phyloP scores from a whole-genome alignment of 2,888 invertebrate genomes.

The Prosapia bicincta region DNA sequence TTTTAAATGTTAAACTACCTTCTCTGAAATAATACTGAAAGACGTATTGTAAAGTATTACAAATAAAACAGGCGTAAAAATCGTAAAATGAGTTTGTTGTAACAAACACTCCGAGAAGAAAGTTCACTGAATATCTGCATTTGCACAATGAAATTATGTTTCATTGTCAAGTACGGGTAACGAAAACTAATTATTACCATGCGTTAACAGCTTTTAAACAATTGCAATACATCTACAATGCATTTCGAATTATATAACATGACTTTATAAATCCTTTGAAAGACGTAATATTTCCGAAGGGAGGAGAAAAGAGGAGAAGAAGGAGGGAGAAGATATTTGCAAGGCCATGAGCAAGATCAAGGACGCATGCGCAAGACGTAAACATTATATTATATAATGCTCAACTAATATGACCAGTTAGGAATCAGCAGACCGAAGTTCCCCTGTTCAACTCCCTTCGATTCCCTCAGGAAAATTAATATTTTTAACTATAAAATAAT shows the following conservation, averaged over 20 bases:
- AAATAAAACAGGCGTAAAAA: no score
- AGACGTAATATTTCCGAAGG: neutral
- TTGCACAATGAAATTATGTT: neutral
- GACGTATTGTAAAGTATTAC: no score
- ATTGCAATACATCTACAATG: neutral
- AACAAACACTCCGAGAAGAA: no score
- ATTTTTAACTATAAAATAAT: no score
- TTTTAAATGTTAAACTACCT: no score
- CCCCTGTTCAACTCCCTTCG: no score
- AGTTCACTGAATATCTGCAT: no score
- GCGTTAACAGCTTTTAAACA: neutral
- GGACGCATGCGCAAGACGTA: neutral
- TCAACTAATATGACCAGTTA: neutral
- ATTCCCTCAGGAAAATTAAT: no score
- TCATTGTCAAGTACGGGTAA: no score
- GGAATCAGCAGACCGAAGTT: neutral
- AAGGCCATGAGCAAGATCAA: neutral
- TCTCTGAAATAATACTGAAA: no score
- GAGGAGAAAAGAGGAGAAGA: neutral
- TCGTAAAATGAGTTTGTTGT: no score
- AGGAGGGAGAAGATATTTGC: neutral
- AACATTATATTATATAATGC: neutral
- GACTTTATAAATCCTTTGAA: neutral
- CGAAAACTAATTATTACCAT: neutral
- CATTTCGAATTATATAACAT: neutral